Evolutionary conservation across 2,113 vertebrate genomes (phyloP), one percentile per base, ranked within the genome.

Genomic region (Synchiropus splendidus): DNA sequence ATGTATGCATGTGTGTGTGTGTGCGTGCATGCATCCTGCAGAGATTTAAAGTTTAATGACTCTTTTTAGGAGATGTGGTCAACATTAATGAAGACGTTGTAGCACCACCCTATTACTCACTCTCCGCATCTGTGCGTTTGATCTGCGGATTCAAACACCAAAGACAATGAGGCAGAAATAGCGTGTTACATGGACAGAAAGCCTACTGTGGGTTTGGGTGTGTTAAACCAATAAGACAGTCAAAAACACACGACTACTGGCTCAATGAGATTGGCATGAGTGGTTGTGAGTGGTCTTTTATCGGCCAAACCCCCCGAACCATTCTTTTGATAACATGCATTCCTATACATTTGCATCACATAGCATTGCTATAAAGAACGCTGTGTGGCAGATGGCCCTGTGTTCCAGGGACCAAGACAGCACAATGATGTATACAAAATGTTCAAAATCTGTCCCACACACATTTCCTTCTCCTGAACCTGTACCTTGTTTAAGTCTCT

Each of bases 181-280:
- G 70, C 60, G 44, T 65, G 72, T 36, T 58, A 49, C 57, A 44
- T 64, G 72, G 74, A 74, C 76, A 56, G 48, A 63, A 55, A 67
- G 54, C 36, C 36, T 41, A 10, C 45, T 62, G 57, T 53, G 63
- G 72, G 55, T 52, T 72, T 50, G 59, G 64, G 50, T 72, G 74
- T 61, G 62, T 27, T 27, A 5, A 58, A 61, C 64, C 51, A 21
- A 6, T 36, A 21, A 34, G 38, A 36, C 51, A 58, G 8, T 27
- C 21, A 27, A 27, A 27, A 27, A 66, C 52, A 36, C 38, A 32
- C 5, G 31, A 49, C 21, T 56, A 37, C 46, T 34, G 31, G 42
- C 69, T 53, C 56, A 6, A 42, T 39, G 47, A 42, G 54, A 61
- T 41, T 51, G 66, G 58, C 36, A 55, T 61, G 70, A 74, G 63